A percentile compares a stretch with the other conserved stretches of the same genome.
Evolutionary conservation across 1,140 invertebrate species (phyloP).

Genomic region (Cepaea nemoralis): DNA sequence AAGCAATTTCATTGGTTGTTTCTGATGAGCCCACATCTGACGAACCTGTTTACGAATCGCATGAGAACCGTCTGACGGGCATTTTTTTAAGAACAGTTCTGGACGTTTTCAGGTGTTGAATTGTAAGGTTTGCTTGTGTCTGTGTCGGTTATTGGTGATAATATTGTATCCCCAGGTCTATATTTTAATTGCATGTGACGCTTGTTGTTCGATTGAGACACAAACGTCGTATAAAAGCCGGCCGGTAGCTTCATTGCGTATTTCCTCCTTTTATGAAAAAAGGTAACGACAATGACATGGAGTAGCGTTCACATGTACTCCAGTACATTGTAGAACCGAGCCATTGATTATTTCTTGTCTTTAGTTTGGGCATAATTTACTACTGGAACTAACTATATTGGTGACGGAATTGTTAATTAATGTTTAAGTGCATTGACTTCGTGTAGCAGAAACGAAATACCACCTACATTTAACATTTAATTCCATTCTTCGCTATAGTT

Average conservation of each 20-base stretch:
- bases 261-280: neutral
- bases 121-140: slow-evolving; percentile 2
- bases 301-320: too few species aligned
- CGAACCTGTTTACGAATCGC: slow-evolving; percentile 35
- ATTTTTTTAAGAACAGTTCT: slow-evolving; percentile 6
- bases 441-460: too few species aligned
- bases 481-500: too few species aligned
- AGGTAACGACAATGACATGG: too few species aligned
- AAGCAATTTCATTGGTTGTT: slow-evolving; percentile 38
- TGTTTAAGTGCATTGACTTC: too few species aligned
- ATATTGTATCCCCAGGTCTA: neutral
- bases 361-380: too few species aligned
- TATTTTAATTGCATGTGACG: neutral
- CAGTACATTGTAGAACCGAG: too few species aligned
- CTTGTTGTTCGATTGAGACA: neutral
- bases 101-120: neutral
- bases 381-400: too few species aligned
- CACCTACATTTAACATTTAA: too few species aligned
- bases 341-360: too few species aligned
- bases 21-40: slow-evolving; percentile 45
- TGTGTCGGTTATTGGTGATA: neutral
- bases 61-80: slow-evolving; percentile 31
- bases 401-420: too few species aligned
- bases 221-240: neutral
- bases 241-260: too few species aligned